Percentiles rank a stretch among this genome's conserved stretches.
Conservation (phyloP, 2,888 invertebrate genomes). For the Pelosia muscerda region DNA sequence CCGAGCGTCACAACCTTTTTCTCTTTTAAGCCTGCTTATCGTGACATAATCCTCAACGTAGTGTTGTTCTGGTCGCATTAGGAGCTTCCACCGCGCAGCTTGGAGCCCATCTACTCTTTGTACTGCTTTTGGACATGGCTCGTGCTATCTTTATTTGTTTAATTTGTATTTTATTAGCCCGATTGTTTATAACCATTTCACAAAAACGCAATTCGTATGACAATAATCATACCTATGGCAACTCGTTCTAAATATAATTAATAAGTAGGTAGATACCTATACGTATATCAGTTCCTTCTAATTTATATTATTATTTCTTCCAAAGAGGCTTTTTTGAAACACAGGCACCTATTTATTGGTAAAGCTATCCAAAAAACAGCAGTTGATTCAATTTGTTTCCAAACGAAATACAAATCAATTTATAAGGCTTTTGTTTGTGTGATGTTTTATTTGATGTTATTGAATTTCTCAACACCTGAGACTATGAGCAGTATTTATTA, state of each 20-base stretch:
- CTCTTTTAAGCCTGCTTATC: not conserved
- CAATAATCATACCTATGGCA: constrained; percentile 36
- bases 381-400: constrained; percentile 41
- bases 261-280: no score
- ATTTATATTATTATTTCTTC: not conserved
- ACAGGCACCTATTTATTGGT: constrained; percentile 16
- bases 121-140: no score
- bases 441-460: constrained; percentile 34
- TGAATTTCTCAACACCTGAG: constrained; percentile 44
- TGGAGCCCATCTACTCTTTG: not conserved
- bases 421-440: constrained; percentile 20
- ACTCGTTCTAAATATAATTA: constrained; percentile 20
- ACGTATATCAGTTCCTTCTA: not conserved
- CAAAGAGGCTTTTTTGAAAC: not conserved
- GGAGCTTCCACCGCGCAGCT: not conserved
- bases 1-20: no score
- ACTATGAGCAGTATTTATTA: constrained; percentile 42
- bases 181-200: not conserved
- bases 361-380: constrained; percentile 36
- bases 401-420: constrained; percentile 40
- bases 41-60: constrained; percentile 13
- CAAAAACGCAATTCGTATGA: constrained; percentile 31
- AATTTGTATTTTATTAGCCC: no score
- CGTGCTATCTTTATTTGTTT: no score
- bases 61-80: not conserved